A percentile compares a stretch with the other conserved stretches of the same genome.
These are phyloP conservation scores for Anser brachyrhynchus DNA, from an alignment of 2,113 vertebrate species.

Conservation along the genomic window DNA sequence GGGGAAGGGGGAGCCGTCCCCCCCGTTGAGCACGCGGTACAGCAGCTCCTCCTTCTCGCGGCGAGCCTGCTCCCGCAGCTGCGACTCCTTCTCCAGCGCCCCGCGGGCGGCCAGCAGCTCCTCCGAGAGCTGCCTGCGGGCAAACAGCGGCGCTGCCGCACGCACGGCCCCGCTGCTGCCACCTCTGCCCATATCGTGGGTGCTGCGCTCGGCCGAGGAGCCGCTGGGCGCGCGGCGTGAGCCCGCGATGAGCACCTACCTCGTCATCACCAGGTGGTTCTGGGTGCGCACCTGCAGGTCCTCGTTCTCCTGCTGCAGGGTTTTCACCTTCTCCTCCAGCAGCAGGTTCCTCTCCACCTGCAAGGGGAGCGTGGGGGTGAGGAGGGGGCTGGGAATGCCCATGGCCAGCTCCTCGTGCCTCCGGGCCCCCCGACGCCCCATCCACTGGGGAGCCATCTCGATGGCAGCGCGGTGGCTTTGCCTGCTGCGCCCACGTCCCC, in stretches of 20 bases:
- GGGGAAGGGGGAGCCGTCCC: conserved; percentile 74
- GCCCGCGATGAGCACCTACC: conserved; percentile 66
- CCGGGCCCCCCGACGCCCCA: fast-evolving
- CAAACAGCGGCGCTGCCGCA: fast-evolving
- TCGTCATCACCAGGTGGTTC: conserved; percentile 80
- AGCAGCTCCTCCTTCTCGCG: conserved; percentile 92
- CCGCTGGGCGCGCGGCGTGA: fast-evolving
- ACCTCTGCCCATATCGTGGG: neutral
- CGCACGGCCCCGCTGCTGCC: neutral
- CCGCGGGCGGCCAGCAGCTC: conserved; percentile 82
- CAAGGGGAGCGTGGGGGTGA: neutral
- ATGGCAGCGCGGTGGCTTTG: neutral
- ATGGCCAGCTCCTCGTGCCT: neutral
- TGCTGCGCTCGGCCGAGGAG: fast-evolving
- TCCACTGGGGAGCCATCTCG: neutral
- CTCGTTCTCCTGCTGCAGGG: conserved; percentile 89
- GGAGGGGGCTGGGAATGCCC: neutral
- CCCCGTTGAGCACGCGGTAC: conserved; percentile 81
- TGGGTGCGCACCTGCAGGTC: conserved; percentile 83
- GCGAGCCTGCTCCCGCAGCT: conserved; percentile 75
- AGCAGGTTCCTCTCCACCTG: conserved; percentile 86
- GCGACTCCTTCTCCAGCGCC: conserved; percentile 83
- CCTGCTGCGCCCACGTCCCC: fast-evolving
- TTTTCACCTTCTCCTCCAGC: conserved; percentile 85
- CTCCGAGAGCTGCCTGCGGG: conserved; percentile 83